phyloP scores from a whole-genome alignment of 2,113 vertebrate species.

The Mustelus asterias region DNA sequence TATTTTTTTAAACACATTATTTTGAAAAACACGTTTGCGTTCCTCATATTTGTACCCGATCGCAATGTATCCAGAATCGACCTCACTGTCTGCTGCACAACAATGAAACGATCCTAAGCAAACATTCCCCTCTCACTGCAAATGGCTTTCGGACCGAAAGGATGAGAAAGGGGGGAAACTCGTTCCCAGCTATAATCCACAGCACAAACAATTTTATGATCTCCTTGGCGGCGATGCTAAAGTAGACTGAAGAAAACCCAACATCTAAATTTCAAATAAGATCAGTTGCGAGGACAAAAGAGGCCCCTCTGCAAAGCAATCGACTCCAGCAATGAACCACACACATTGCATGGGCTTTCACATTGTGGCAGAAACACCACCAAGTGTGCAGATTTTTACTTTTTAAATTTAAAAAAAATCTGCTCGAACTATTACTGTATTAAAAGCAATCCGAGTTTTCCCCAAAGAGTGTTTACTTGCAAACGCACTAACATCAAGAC shows the following conservation, averaged over 20 bases:
- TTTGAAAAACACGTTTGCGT: neutral
- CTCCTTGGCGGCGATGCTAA: neutral
- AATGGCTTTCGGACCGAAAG: neutral
- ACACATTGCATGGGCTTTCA: neutral
- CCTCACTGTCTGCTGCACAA: neutral
- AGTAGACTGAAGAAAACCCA: neutral
- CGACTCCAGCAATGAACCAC: neutral
- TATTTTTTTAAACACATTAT: neutral
- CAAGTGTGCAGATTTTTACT: neutral
- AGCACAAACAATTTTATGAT: neutral
- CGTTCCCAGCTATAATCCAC: neutral
- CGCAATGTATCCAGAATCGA: neutral
- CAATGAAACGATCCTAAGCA: neutral
- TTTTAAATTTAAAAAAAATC: neutral
- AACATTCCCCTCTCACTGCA: neutral
- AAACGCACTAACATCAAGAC: neutral
- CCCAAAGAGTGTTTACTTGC: neutral
- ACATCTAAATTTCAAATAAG: neutral
- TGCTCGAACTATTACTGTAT: neutral
- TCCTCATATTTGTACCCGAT: neutral
- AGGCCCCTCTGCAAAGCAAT: neutral
- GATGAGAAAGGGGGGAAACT: neutral
- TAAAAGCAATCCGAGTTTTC: neutral
- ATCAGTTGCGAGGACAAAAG: constrained; percentile 9
- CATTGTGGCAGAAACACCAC: neutral